Evolutionary conservation across 2,888 invertebrate species (phyloP).

Genomic region (Conus canariensis): DNA sequence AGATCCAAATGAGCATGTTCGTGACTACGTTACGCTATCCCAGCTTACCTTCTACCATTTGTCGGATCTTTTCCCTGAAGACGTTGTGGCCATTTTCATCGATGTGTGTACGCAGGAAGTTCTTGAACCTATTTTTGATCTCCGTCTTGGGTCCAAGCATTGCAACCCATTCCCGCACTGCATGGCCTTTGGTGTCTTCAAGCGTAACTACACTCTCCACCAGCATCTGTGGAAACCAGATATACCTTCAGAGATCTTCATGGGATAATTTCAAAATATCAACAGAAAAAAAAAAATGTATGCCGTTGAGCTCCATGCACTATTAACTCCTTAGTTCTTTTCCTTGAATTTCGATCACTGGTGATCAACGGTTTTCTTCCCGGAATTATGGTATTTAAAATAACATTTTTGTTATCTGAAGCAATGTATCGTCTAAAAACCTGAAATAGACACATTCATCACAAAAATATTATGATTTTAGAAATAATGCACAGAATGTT

Average conservation of each 20-base stretch:
- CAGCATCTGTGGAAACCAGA: slow-evolving; percentile 80
- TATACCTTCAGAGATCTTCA: background rate
- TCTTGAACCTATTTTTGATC: slow-evolving; percentile 94
- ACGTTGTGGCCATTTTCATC: slow-evolving; percentile 92
- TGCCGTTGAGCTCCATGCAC: no score
- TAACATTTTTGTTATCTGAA: no score
- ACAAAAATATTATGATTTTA: no score
- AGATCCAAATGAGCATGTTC: no score
- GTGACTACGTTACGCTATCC: no score
- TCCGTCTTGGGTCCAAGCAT: slow-evolving; percentile 97
- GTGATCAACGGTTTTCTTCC: no score
- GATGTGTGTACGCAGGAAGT: slow-evolving; percentile 93
- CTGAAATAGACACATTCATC: no score
- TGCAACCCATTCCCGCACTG: slow-evolving; percentile 96
- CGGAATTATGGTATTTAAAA: no score
- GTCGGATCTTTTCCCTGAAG: slow-evolving; percentile 93
- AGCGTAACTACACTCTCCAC: slow-evolving; percentile 98
- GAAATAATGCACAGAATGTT: no score
- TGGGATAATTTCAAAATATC: background rate
- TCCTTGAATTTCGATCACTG: no score
- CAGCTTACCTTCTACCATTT: slow-evolving; percentile 90
- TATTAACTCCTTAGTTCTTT: no score
- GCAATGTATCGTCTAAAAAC: no score
- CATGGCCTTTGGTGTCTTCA: slow-evolving; percentile 97
- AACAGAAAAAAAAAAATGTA: background rate